phyloP scores from a whole-genome alignment of 2,888 invertebrate genomes.

The Sphaeridia pumilis region DNA sequence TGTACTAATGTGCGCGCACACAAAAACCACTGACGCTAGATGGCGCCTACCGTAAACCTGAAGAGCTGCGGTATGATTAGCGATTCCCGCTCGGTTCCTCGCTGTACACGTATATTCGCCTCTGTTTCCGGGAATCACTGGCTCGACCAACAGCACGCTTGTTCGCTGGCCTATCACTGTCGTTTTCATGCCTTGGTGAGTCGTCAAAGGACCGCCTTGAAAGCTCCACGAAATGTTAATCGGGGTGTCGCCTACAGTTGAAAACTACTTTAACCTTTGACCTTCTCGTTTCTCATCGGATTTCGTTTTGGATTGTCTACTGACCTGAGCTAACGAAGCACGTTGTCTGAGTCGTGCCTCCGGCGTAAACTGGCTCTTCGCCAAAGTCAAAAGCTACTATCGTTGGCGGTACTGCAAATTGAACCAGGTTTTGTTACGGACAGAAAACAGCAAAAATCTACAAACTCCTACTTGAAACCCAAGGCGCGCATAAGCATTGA shows the following conservation, averaged over 20 bases:
- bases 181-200: conserved; percentile 43
- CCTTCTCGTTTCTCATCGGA: background rate
- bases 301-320: conserved; percentile 1
- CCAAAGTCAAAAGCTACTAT: conserved; percentile 50
- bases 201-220: conserved; percentile 27
- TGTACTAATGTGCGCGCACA: background rate
- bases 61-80: conserved; percentile 16
- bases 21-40: background rate
- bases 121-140: conserved; percentile 35
- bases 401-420: conserved; percentile 49
- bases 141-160: conserved; percentile 47
- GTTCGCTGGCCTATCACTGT: conserved; percentile 48
- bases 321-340: conserved; percentile 27
- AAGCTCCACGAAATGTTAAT: conserved; percentile 31
- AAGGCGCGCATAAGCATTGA: too few relatives aligned
- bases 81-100: conserved; percentile 15
- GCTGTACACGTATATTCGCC: conserved; percentile 36
- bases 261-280: background rate
- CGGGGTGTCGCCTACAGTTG: conserved; percentile 24
- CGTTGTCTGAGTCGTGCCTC: conserved; percentile 27
- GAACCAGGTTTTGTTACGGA: too few relatives aligned
- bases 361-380: conserved; percentile 25
- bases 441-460: too few relatives aligned
- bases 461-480: too few relatives aligned
- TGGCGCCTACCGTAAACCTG: conserved; percentile 21